Evolutionary conservation across 2,888 invertebrate species (phyloP).

Genomic region (Cantharis rustica): DNA sequence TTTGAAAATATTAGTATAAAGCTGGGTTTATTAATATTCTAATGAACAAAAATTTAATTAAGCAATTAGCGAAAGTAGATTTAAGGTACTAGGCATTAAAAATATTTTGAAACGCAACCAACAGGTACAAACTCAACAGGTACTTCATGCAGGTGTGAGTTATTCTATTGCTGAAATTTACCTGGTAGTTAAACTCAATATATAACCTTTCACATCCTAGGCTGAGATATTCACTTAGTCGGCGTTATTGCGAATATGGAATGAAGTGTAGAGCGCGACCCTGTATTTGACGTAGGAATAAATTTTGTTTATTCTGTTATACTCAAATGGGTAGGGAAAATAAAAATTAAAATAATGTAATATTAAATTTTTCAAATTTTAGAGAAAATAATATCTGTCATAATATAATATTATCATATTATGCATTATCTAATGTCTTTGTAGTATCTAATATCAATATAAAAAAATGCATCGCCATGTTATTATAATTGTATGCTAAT

Average conservation of each 20-base stretch:
- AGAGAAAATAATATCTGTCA: background rate
- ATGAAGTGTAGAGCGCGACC: conserved; percentile 3
- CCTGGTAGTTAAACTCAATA: conserved; percentile 7
- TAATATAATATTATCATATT: background rate
- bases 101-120: background rate
- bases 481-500: background rate
- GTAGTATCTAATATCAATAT: no score
- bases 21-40: background rate
- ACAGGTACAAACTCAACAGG: conserved; percentile 22
- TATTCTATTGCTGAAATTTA: conserved; percentile 13
- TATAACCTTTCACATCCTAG: conserved; percentile 6
- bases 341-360: background rate
- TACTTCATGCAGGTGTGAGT: conserved; percentile 6
- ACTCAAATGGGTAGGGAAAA: background rate
- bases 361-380: background rate
- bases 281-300: background rate
- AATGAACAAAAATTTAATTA: background rate
- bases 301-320: background rate
- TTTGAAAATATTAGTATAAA: background rate
- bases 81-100: background rate
- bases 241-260: conserved; percentile 12
- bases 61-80: background rate
- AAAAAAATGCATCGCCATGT: background rate
- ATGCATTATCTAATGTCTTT: background rate
- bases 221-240: conserved; percentile 1